Conservation (phyloP, 1,140 invertebrate species). For the Chelonus insularis region DNA sequence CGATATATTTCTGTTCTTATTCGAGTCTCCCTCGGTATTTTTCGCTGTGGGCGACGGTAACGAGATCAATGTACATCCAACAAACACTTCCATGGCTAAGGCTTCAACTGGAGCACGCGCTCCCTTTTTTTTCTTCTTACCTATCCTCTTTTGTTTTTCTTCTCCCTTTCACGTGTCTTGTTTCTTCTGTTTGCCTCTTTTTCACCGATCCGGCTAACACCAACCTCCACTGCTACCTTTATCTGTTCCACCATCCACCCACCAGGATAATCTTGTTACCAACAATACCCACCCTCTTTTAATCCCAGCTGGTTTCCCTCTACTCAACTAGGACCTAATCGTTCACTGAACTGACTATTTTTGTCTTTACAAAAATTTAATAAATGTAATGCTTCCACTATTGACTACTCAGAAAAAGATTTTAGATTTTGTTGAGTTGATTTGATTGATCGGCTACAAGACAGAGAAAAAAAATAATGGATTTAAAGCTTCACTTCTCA, state of each 20-base stretch:
- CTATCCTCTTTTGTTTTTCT: conserved; percentile 27
- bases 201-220: conserved; percentile 4
- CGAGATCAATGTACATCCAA: conserved; percentile 45
- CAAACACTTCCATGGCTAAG: conserved; percentile 40
- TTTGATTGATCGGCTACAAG: too few relatives aligned
- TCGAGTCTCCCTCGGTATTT: conserved; percentile 28
- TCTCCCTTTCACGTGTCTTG: conserved; percentile 2
- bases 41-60: conserved; percentile 40
- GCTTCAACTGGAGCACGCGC: conserved; percentile 52
- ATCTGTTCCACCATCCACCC: conserved; percentile 22
- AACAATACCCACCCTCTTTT: conserved; percentile 46
- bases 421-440: too few relatives aligned
- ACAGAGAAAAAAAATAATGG: too few relatives aligned
- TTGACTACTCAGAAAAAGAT: too few relatives aligned
- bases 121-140: conserved; percentile 27
- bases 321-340: conserved; percentile 46
- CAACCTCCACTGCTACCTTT: conserved; percentile 15
- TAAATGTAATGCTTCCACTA: too few relatives aligned
- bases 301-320: conserved; percentile 45
- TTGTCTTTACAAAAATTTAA: conserved; percentile 11
- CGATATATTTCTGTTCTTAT: neutral
- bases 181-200: neutral
- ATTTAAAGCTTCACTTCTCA: too few relatives aligned
- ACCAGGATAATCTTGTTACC: conserved; percentile 53
- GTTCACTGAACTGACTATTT: conserved; percentile 37